These are phyloP conservation scores for Collichthys lucidus DNA, from an alignment of 2,113 vertebrate species.

Conservation along the genomic window DNA sequence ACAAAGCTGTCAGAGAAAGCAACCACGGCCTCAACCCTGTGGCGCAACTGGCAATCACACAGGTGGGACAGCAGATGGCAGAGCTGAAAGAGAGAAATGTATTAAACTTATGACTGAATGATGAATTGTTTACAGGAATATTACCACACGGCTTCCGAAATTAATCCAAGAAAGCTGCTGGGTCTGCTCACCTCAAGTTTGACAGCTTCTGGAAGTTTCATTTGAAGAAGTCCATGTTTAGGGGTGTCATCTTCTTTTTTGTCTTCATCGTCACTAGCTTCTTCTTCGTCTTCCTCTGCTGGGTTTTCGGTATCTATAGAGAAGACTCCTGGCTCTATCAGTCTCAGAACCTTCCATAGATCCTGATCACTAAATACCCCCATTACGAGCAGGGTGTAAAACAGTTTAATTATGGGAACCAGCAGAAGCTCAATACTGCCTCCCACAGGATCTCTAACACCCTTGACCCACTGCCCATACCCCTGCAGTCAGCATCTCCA, in stretches of 20 bases:
- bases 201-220: slow-evolving; percentile 95
- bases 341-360: slow-evolving; percentile 86
- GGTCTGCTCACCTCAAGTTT: slow-evolving; percentile 88
- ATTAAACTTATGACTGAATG: not conserved
- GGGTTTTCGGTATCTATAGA: slow-evolving; percentile 52
- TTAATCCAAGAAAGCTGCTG: not conserved
- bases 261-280: slow-evolving; percentile 54
- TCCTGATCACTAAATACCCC: slow-evolving; percentile 89
- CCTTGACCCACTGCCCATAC: slow-evolving; percentile 86
- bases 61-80: slow-evolving; percentile 94
- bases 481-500: slow-evolving; percentile 91
- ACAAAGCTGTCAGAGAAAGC: slow-evolving; percentile 93
- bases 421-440: slow-evolving; percentile 92
- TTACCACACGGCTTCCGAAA: not conserved
- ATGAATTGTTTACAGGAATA: not conserved
- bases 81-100: slow-evolving; percentile 83
- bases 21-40: slow-evolving; percentile 94
- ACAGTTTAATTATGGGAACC: slow-evolving; percentile 91
- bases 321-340: slow-evolving; percentile 91
- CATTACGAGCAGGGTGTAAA: slow-evolving; percentile 92
- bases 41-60: slow-evolving; percentile 94
- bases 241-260: slow-evolving; percentile 69
- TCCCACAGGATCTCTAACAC: slow-evolving; percentile 91
- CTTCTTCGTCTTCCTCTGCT: slow-evolving; percentile 41
- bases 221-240: slow-evolving; percentile 91